Evolutionary conservation across 2,888 invertebrate species (phyloP).

Genomic region (Rhagonycha fulva): DNA sequence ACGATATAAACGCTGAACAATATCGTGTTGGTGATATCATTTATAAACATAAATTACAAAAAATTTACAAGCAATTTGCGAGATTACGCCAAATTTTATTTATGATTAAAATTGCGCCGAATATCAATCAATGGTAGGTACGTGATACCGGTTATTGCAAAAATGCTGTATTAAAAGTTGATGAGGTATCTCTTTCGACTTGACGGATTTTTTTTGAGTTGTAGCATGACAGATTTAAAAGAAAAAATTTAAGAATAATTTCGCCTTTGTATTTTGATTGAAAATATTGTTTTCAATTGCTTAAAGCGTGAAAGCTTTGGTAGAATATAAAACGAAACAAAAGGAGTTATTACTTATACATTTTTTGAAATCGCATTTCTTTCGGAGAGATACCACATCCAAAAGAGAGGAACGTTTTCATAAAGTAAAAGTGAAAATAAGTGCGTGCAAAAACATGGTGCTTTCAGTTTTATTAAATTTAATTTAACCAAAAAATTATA

Average conservation of each 20-base stretch:
- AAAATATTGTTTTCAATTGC: not conserved
- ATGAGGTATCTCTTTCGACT: not conserved
- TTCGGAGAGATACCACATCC: not conserved
- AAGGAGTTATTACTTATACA: not conserved
- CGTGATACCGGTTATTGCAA: not conserved
- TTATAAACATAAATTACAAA: not conserved
- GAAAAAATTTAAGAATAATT: not conserved
- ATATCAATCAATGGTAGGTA: not conserved
- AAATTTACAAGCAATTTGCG: not conserved
- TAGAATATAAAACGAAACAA: not conserved
- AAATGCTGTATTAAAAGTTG: not conserved
- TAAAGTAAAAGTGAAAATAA: not conserved
- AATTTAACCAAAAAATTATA: not conserved
- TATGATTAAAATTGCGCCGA: not conserved
- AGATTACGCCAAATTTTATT: not conserved
- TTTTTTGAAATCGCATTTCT: not conserved
- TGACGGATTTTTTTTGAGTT: not conserved
- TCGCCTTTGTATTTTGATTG: not conserved
- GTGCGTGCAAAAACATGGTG: not conserved
- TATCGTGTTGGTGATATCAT: not conserved
- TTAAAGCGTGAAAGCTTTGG: not conserved
- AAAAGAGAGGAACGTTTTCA: not conserved
- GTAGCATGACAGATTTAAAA: not conserved
- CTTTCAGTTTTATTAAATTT: not conserved
- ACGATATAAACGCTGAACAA: slow-evolving; percentile 4